phyloP scores from a whole-genome alignment of 2,797 vertebrate genomes.

The Microctenopoma stevenorrisi region DNA sequence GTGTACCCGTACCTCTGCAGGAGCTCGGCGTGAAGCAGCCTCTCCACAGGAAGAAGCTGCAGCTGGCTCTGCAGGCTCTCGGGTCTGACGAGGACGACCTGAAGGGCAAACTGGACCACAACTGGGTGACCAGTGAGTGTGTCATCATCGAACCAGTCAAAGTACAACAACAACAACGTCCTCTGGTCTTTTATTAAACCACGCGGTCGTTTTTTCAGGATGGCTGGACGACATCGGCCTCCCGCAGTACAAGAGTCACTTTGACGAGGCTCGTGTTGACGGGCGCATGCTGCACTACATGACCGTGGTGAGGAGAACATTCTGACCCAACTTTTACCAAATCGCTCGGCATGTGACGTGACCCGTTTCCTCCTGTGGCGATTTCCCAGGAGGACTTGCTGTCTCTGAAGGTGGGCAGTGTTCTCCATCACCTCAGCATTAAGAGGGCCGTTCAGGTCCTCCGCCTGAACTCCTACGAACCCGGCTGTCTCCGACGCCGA shows the following conservation, averaged over 20 bases:
- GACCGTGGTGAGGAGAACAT: constrained; percentile 85
- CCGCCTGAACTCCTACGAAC: constrained; percentile 90
- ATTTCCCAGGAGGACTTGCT: constrained; percentile 90
- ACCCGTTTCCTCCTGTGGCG: neutral
- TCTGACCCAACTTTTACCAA: constrained; percentile 4
- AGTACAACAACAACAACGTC: rapidly evolving
- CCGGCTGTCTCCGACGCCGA: constrained; percentile 90
- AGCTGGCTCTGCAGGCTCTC: constrained; percentile 92
- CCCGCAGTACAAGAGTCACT: constrained; percentile 97
- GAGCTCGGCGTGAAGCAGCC: constrained; percentile 93
- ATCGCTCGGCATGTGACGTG: neutral
- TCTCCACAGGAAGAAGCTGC: constrained; percentile 95
- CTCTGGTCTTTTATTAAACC: rapidly evolving
- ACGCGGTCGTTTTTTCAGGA: constrained; percentile 67
- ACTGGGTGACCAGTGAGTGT: constrained; percentile 96
- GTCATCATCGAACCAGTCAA: rapidly evolving
- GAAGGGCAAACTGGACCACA: constrained; percentile 92
- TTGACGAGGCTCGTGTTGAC: constrained; percentile 94
- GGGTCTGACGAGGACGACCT: constrained; percentile 90
- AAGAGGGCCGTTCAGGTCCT: constrained; percentile 96
- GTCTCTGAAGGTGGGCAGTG: constrained; percentile 93
- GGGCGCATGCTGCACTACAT: constrained; percentile 95
- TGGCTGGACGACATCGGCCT: constrained; percentile 99
- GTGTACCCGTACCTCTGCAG: constrained; percentile 68
- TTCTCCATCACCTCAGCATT: constrained; percentile 96